These are phyloP conservation scores for Amazona ochrocephala DNA, from an alignment of 2,797 vertebrate genomes.

Conservation along the genomic window DNA sequence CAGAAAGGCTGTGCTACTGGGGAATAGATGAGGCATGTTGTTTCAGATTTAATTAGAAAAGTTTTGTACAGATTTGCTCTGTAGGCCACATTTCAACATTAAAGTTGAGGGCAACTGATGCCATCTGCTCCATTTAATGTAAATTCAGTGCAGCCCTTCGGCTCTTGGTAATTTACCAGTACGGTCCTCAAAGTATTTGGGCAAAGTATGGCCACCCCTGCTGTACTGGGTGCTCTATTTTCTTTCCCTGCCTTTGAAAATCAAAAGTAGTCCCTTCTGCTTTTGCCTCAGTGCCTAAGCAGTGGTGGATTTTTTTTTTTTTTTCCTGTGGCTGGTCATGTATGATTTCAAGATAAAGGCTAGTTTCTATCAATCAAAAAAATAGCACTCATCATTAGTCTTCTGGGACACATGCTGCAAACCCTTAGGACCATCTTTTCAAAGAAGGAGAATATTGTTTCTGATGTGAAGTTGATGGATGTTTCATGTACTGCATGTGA, in stretches of 20 bases:
- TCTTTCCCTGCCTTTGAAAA: not conserved
- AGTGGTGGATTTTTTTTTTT: slow-evolving; percentile 6
- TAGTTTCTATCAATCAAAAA: slow-evolving; percentile 56
- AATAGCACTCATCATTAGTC: slow-evolving; percentile 49
- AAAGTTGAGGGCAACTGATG: slow-evolving; percentile 68
- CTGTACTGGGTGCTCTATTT: slow-evolving; percentile 28
- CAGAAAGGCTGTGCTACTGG: slow-evolving; percentile 44
- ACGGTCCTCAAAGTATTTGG: slow-evolving; percentile 1
- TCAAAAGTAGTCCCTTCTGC: not conserved
- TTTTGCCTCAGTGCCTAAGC: not conserved
- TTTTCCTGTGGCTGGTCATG: slow-evolving; percentile 14
- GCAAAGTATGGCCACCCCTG: slow-evolving; percentile 48
- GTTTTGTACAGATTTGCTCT: slow-evolving; percentile 71
- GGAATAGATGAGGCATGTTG: slow-evolving; percentile 60
- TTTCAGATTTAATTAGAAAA: slow-evolving; percentile 70
- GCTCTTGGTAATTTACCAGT: slow-evolving; percentile 60
- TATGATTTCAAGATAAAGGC: slow-evolving; percentile 42
- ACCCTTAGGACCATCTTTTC: slow-evolving; percentile 63
- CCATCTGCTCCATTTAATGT: slow-evolving; percentile 69
- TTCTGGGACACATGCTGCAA: slow-evolving; percentile 65
- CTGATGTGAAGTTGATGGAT: slow-evolving; percentile 71
- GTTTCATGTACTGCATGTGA: slow-evolving; percentile 66
- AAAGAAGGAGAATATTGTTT: slow-evolving; percentile 55
- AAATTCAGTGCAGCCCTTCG: slow-evolving; percentile 62
- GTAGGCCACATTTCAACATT: slow-evolving; percentile 68